A percentile compares a stretch with the other conserved stretches of the same genome.
These are phyloP conservation scores for Papilio machaon DNA, from an alignment of 1,140 invertebrate genomes.

Conservation along the genomic window DNA sequence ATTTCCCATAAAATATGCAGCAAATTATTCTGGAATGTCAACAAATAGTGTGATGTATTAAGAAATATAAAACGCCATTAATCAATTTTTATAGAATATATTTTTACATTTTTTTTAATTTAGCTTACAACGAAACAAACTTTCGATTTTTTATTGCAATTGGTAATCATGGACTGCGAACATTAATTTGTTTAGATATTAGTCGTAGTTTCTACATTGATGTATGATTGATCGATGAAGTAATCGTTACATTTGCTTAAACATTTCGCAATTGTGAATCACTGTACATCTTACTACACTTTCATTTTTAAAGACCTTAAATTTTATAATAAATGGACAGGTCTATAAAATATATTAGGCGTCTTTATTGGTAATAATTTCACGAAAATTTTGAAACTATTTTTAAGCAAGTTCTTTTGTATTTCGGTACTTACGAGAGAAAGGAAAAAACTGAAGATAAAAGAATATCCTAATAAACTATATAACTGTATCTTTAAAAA, in stretches of 20 bases:
- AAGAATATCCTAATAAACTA: too few relatives aligned
- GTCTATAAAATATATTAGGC: too few relatives aligned
- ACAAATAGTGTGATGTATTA: neutral
- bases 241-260: constrained; percentile 1
- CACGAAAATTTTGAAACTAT: too few relatives aligned
- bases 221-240: constrained; percentile 26
- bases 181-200: constrained; percentile 16
- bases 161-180: neutral
- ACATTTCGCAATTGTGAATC: constrained; percentile 1
- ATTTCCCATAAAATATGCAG: too few relatives aligned
- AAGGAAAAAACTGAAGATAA: too few relatives aligned
- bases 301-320: constrained; percentile 1
- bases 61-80: neutral
- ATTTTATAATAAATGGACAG: constrained; percentile 11
- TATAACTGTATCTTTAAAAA: too few relatives aligned
- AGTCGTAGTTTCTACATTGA: constrained; percentile 9
- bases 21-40: too few relatives aligned
- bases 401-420: too few relatives aligned
- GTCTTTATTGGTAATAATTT: too few relatives aligned
- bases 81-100: neutral
- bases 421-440: too few relatives aligned
- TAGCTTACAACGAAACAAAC: neutral
- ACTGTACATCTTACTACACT: neutral
- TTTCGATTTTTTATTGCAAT: neutral
- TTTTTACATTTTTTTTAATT: neutral